phyloP scores from a whole-genome alignment of 2,888 invertebrate genomes.

The Synanthedon vespiformis region DNA sequence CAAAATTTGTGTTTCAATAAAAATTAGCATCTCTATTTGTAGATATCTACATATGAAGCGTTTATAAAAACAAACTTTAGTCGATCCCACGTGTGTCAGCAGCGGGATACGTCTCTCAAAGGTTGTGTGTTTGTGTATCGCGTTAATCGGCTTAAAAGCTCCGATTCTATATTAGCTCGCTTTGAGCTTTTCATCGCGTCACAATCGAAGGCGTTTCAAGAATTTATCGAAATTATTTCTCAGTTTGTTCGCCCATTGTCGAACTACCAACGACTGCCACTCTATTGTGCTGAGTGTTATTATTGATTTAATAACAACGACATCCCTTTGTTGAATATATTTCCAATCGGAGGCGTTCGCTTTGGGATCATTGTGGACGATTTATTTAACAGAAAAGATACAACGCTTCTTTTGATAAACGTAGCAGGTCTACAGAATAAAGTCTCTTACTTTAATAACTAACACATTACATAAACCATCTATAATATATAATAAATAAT shows the following conservation, averaged over 20 bases:
- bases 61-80: slow-evolving; percentile 31
- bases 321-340: slow-evolving; percentile 44
- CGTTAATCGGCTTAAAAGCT: slow-evolving; percentile 61
- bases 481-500: no score
- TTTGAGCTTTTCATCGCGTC: slow-evolving; percentile 34
- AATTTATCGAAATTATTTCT: slow-evolving; percentile 66
- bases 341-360: slow-evolving; percentile 40
- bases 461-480: no score
- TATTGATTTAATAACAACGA: slow-evolving; percentile 66
- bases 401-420: slow-evolving; percentile 12
- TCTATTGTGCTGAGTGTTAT: slow-evolving; percentile 45
- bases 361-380: slow-evolving; percentile 16
- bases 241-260: slow-evolving; percentile 63
- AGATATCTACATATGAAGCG: not conserved
- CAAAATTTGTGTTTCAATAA: no score
- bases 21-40: no score
- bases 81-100: slow-evolving; percentile 41
- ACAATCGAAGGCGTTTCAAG: slow-evolving; percentile 58
- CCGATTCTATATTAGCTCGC: slow-evolving; percentile 40
- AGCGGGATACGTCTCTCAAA: slow-evolving; percentile 20
- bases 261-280: slow-evolving; percentile 43
- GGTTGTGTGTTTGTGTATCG: slow-evolving; percentile 53
- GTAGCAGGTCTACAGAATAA: no score
- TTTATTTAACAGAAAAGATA: slow-evolving; percentile 2
- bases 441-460: no score